Conservation (phyloP, 2,888 invertebrate species). For the Dasysyrphus albostriatus region DNA sequence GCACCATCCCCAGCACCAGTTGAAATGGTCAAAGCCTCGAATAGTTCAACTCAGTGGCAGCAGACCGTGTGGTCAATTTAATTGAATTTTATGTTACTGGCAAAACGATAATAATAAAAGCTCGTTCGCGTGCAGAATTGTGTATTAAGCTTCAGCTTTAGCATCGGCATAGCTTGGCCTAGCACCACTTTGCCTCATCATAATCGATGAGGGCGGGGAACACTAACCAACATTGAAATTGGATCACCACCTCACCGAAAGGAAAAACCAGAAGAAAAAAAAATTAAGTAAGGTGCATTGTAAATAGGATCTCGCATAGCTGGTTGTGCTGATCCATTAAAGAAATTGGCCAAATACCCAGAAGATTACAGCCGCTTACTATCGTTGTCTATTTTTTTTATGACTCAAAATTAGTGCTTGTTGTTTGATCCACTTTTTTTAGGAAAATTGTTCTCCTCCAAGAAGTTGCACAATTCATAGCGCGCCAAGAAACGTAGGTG, state of each 20-base stretch:
- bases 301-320: conserved; percentile 17
- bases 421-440: conserved; percentile 63
- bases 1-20: background rate
- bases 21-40: conserved; percentile 25
- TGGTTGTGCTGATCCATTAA: conserved; percentile 19
- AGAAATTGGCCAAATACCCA: conserved; percentile 58
- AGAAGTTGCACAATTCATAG: conserved; percentile 57
- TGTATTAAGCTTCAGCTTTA: background rate
- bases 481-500: conserved; percentile 1
- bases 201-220: conserved; percentile 63
- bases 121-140: conserved; percentile 11
- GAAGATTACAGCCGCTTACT: conserved; percentile 39
- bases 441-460: conserved; percentile 47
- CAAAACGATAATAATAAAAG: conserved; percentile 57
- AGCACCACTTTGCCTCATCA: conserved; percentile 53
- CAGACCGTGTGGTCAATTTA: conserved; percentile 65
- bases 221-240: conserved; percentile 52
- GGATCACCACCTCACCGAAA: conserved; percentile 44
- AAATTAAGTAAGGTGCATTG: conserved; percentile 29
- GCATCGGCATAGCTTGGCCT: conserved; percentile 7
- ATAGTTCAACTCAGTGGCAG: conserved; percentile 46
- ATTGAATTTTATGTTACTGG: conserved; percentile 74
- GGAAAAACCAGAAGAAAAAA: background rate
- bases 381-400: conserved; percentile 6
- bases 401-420: conserved; percentile 61